phyloP scores from a whole-genome alignment of 2,113 vertebrate species.

The Catharus bicknelli region DNA sequence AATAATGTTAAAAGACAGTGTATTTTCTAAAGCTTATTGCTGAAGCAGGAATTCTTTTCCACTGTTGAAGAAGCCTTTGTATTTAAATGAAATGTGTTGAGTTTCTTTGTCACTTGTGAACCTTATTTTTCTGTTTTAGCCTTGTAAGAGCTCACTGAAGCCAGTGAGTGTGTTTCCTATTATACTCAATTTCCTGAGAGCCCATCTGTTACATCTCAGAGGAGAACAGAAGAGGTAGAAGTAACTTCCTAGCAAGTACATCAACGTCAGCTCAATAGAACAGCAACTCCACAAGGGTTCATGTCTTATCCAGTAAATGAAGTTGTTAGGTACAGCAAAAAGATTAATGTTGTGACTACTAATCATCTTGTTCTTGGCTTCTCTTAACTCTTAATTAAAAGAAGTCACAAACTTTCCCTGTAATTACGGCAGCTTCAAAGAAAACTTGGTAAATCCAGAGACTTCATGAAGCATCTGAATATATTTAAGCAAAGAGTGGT shows the following conservation, averaged over 20 bases:
- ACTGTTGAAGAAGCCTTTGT: not conserved
- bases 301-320: slow-evolving; percentile 3
- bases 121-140: not conserved
- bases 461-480: not conserved
- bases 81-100: not conserved
- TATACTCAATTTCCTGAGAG: slow-evolving; percentile 7
- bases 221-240: not conserved
- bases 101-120: slow-evolving; percentile 20
- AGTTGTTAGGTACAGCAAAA: not conserved
- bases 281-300: not conserved
- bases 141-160: not conserved
- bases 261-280: not conserved
- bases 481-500: not conserved
- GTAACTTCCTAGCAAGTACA: not conserved
- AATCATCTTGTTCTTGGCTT: not conserved
- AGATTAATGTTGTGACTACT: slow-evolving; percentile 18
- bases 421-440: not conserved
- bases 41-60: not conserved
- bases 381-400: slow-evolving; percentile 1
- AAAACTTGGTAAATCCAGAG: not conserved
- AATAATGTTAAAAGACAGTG: not conserved
- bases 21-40: not conserved
- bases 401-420: not conserved
- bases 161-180: not conserved
- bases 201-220: slow-evolving; percentile 2